These are phyloP conservation scores for Odontothrips loti DNA, from an alignment of 2,888 invertebrate genomes.

Conservation along the genomic window DNA sequence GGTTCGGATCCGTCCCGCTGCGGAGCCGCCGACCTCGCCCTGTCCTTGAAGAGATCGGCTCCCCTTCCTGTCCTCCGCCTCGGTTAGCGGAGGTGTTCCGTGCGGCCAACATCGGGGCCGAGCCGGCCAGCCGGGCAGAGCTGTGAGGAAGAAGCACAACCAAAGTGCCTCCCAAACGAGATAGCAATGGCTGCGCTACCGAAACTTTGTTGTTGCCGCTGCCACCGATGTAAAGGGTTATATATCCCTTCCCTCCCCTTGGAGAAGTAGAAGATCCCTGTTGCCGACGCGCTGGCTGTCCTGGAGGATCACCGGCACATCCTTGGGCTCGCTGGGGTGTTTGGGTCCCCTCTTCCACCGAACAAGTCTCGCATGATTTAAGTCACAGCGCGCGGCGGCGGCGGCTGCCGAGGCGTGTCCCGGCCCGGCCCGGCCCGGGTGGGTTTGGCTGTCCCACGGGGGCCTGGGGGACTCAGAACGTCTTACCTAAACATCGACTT, in stretches of 20 bases:
- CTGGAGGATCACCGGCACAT: background rate
- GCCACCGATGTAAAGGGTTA: background rate
- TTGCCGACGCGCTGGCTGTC: background rate
- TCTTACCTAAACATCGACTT: conserved; percentile 24
- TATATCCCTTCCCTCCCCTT: background rate
- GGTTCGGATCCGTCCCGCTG: no score
- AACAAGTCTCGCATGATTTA: conserved; percentile 8
- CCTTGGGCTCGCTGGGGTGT: background rate
- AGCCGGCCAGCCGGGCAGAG: no score
- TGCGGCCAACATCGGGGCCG: no score
- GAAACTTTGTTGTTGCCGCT: background rate
- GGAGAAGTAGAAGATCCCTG: background rate
- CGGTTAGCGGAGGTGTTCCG: no score
- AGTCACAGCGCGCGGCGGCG: background rate
- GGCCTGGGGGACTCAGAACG: background rate
- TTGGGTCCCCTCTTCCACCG: no score
- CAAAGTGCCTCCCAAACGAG: background rate
- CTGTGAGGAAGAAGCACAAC: background rate
- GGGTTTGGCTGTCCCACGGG: background rate
- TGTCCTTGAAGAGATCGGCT: no score
- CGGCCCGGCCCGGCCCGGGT: background rate
- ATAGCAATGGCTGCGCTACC: background rate
- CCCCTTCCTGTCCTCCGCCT: no score
- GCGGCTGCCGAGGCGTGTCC: background rate
- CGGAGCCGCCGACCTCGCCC: no score